Evolutionary conservation across 1,140 invertebrate species (phyloP), one percentile per base, ranked within the genome.

Genomic region (Ooceraea biroi): DNA sequence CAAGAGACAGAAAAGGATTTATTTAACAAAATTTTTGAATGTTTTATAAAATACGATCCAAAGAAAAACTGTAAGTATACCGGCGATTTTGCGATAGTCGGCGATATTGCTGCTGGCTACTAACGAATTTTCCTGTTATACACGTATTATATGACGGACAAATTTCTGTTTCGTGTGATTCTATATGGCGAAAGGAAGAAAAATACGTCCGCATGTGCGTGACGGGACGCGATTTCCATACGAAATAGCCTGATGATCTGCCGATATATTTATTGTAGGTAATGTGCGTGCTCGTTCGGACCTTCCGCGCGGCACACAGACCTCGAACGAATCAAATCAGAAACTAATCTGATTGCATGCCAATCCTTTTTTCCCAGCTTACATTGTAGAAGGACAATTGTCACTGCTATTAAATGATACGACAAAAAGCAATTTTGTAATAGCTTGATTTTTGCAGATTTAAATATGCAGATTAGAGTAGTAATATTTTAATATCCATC

Each of bases 341-440:
- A n/a, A 60, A 17, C 44, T 69, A 85, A 86, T 85, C 83, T 85
- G 60, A 61, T 69, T 84, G 82, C 69, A 86, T 84, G 85, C 74
- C 83, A 71, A 82, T 86, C 60, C 44, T 44, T 57, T 36, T 82
- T 57, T 82, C 50, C 68, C 52, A n/a, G 36, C 61, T 82, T 73
- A 66, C 17, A 71, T 71, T 27, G 65, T 44, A 44, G 57, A 71
- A 57, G 52, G 19, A n/a, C 22, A 57, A 66, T 77, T 66, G 48
- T 52, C 61, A 12, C 5, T 27, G 22, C 30, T 41, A 25, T 55
- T 46, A 12, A 77, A 52, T 12, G 58, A 48, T 30, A 48, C 17
- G 27, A 19, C 41, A n/a, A 36, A 65, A 27, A 65, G 19, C 19
- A 14, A 1, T 41, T 65, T 63, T 25, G 30, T 25, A 30, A 73